phyloP scores from a whole-genome alignment of 2,888 invertebrate species.

The Dromius quadrimaculatus region DNA sequence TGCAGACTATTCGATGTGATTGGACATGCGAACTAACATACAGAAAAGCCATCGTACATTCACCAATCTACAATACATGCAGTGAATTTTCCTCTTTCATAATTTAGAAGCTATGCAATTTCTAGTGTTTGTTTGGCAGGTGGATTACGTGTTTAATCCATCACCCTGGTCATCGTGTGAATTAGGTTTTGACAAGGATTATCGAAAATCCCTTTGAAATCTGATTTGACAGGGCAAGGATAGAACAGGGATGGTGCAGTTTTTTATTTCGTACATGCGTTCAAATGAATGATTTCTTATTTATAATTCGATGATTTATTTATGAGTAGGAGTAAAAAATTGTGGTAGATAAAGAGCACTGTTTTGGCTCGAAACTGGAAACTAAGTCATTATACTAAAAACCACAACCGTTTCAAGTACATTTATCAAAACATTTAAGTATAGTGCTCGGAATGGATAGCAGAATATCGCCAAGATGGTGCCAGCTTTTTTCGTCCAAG shows the following conservation, averaged over 20 bases:
- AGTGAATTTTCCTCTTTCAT: constrained; percentile 37
- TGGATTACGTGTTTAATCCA: constrained; percentile 43
- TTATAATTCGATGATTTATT: too few species aligned
- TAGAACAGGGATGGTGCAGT: background rate
- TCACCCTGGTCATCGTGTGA: constrained; percentile 45
- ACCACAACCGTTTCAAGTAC: too few species aligned
- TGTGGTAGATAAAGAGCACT: too few species aligned
- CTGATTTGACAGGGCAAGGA: background rate
- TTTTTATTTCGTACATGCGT: too few species aligned
- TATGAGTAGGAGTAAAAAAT: too few species aligned
- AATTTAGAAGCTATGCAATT: constrained; percentile 51
- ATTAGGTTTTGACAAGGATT: constrained; percentile 26
- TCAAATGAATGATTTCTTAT: too few species aligned
- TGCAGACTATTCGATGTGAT: background rate
- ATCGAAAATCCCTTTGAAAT: constrained; percentile 4
- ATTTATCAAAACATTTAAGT: too few species aligned
- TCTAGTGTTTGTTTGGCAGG: constrained; percentile 47
- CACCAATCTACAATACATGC: constrained; percentile 34
- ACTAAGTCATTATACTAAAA: too few species aligned
- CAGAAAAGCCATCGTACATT: constrained; percentile 1
- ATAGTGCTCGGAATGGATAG: too few species aligned
- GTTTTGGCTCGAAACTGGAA: too few species aligned
- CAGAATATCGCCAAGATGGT: too few species aligned
- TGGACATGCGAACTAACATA: constrained; percentile 18
- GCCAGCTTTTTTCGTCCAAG: too few species aligned